These are phyloP conservation scores for Platichthys flesus DNA, from an alignment of 2,113 vertebrate species.

Conservation along the genomic window DNA sequence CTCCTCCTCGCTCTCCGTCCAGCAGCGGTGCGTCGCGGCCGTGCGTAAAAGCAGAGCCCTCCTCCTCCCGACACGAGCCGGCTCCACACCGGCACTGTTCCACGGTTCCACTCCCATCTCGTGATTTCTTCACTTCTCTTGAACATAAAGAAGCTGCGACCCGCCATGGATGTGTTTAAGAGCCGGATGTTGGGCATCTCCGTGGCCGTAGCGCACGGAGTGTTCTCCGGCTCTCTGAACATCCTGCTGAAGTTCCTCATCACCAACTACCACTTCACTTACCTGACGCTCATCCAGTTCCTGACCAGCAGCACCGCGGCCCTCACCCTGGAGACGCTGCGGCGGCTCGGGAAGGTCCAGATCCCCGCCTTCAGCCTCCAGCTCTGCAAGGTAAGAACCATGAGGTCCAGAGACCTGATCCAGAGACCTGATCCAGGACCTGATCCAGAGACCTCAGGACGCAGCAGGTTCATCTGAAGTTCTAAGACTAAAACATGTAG, in stretches of 20 bases:
- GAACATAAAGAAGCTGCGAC: no score
- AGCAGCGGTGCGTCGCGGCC: slow-evolving; percentile 24
- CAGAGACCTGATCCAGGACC: no score
- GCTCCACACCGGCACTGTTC: no score
- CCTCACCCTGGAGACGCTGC: slow-evolving; percentile 88
- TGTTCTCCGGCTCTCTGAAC: slow-evolving; percentile 95
- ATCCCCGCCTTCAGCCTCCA: slow-evolving; percentile 89
- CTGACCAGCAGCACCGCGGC: slow-evolving; percentile 90
- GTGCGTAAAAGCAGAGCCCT: slow-evolving; percentile 39
- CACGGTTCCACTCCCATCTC: not conserved
- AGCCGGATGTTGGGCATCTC: slow-evolving; percentile 88
- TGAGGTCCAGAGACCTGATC: no score
- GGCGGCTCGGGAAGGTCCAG: slow-evolving; percentile 86
- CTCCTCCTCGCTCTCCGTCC: slow-evolving; percentile 1
- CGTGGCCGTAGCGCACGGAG: slow-evolving; percentile 94
- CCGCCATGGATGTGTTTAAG: slow-evolving; percentile 78
- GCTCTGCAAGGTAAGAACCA: slow-evolving; percentile 83
- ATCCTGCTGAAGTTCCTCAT: slow-evolving; percentile 96
- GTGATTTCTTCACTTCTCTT: not conserved
- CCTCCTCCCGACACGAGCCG: not conserved
- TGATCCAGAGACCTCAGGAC: no score
- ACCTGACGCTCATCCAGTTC: slow-evolving; percentile 94
- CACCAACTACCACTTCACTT: slow-evolving; percentile 88
- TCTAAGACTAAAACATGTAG: no score
- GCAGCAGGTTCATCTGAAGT: not conserved